phyloP scores from a whole-genome alignment of 2,888 invertebrate genomes.

The Synergus umbraculus region DNA sequence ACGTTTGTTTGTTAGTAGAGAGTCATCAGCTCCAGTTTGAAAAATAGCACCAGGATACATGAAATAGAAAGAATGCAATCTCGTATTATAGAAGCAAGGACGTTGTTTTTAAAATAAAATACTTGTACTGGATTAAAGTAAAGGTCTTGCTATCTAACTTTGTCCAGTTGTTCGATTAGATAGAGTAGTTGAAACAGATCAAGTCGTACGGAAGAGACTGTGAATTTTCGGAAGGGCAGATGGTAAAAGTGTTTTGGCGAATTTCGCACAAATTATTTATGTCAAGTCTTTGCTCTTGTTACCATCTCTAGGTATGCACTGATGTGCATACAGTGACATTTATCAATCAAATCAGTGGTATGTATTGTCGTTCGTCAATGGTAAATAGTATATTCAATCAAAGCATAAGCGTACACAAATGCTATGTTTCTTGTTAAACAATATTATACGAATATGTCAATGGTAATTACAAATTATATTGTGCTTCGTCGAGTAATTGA shows the following conservation, averaged over 20 bases:
- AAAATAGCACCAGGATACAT: background rate
- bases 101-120: background rate
- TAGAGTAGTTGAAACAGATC: background rate
- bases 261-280: background rate
- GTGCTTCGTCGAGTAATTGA: background rate
- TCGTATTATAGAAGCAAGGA: background rate
- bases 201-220: background rate
- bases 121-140: background rate
- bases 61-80: background rate
- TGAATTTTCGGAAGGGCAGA: background rate
- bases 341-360: slow-evolving; percentile 6
- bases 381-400: background rate
- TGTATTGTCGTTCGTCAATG: slow-evolving; percentile 1
- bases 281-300: slow-evolving; percentile 13
- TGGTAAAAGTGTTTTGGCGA: background rate
- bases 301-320: background rate
- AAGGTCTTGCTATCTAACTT: background rate
- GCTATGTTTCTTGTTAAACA: background rate
- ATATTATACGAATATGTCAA: background rate
- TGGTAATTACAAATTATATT: slow-evolving; percentile 11
- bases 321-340: background rate
- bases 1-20: slow-evolving; percentile 9
- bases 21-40: background rate
- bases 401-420: background rate
- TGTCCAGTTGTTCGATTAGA: background rate